Evolutionary conservation across 1,140 invertebrate genomes (phyloP), one percentile per base, ranked within the genome.

Genomic region (Himalopsyche phryganea): DNA sequence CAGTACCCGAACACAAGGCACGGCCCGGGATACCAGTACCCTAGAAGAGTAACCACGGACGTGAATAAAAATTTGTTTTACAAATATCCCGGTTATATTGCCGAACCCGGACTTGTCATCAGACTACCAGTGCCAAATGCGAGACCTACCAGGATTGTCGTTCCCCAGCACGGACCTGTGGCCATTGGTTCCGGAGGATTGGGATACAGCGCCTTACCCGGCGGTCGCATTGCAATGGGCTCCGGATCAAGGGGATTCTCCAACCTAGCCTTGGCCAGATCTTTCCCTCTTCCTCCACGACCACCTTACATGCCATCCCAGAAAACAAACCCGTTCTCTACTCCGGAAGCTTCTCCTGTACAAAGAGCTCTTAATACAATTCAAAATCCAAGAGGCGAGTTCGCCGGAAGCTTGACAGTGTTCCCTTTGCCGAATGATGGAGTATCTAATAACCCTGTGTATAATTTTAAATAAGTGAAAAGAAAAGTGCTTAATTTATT

Each of bases 161-260:
- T 60, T 7, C 58, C 58, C 14, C 58, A 60, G 38, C 58, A 60
- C 15, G 58, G 58, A 36, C n/a, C 35, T 10, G 18, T 60, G 2
- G 58, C 58, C n/a, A 23, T 60, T 6, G 58, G 58, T 10, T 60
- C 58, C 23, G 58, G 58, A 32, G 58, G 58, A 38, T 41, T 60
- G 47, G 58, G 58, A 11, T 60, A 60, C 23, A 60, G 58, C 4
- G 15, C 33, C 7, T 44, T 60, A 2, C 50, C 58, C n/a, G 58
- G 58, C 7, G 58, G 58, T 36, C 51, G 58, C 19, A 53, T 60
- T 9, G 58, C 50, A 10, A 13, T 60, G 15, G 58, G 58, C 10
- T 60, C 58, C 7, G 58, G 58, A 4, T 46, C 42, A 17, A 6
- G 41, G 1, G 46, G 42, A 9, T 40, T 53, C 19, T 15, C 42